phyloP scores from a whole-genome alignment of 1,140 invertebrate species.

The Cryptotermes secundus region DNA sequence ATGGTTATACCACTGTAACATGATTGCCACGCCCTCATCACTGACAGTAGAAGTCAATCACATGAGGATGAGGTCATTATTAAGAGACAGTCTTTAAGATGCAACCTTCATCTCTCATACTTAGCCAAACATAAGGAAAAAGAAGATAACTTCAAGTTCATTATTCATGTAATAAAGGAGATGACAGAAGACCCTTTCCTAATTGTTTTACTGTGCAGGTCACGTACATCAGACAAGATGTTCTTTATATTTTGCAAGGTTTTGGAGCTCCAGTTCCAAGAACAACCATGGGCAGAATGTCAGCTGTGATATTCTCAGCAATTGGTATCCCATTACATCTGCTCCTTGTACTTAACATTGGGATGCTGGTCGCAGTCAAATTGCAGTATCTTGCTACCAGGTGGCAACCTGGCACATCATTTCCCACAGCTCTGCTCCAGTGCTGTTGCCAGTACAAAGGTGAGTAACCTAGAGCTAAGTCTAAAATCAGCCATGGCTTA shows the following conservation, averaged over 20 bases:
- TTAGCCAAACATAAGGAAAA: no score
- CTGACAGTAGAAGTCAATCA: no score
- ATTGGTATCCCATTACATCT: slow-evolving; percentile 62
- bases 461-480: neutral
- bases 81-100: no score
- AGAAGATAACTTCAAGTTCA: no score
- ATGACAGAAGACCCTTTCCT: no score
- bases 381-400: slow-evolving; percentile 48
- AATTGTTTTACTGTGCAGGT: no score
- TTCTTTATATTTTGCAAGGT: slow-evolving; percentile 46
- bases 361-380: slow-evolving; percentile 55
- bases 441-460: slow-evolving; percentile 20
- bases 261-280: slow-evolving; percentile 63
- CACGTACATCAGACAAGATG: neutral
- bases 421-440: slow-evolving; percentile 17
- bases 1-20: no score
- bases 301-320: slow-evolving; percentile 58
- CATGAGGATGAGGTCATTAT: no score
- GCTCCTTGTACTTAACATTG: slow-evolving; percentile 61
- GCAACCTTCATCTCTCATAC: no score
- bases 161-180: no score
- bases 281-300: slow-evolving; percentile 56
- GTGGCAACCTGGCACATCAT: slow-evolving; percentile 21
- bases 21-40: no score
- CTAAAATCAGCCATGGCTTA: no score